Conservation (phyloP, 1,140 invertebrate genomes). For the Reticulitermes speratus region DNA sequence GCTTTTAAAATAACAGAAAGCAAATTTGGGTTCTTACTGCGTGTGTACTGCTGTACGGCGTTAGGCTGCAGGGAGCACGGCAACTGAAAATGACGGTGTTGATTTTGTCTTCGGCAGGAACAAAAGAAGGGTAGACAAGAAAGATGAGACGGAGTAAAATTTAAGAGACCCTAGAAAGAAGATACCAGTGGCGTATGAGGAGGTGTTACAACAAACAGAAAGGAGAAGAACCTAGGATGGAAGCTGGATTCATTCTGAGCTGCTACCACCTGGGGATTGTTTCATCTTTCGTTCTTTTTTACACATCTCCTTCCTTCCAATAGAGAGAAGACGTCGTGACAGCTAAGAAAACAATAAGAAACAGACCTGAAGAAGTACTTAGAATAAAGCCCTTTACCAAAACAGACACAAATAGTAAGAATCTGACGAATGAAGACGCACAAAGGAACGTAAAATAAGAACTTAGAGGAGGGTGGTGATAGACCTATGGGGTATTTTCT, state of each 20-base stretch:
- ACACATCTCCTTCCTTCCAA: too few relatives aligned
- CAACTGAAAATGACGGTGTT: background rate
- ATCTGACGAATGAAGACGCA: too few relatives aligned
- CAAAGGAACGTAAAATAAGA: too few relatives aligned
- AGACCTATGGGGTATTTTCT: too few relatives aligned
- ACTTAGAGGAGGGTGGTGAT: too few relatives aligned
- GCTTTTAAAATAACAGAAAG: constrained; percentile 17
- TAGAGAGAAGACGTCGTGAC: too few relatives aligned
- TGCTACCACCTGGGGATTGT: background rate
- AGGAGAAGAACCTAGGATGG: background rate
- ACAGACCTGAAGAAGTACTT: too few relatives aligned
- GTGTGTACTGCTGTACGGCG: background rate
- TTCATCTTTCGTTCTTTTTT: background rate
- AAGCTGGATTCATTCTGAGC: background rate
- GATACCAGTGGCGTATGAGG: background rate
- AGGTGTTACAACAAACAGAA: background rate
- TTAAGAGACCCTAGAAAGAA: background rate
- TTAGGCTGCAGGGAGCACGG: background rate
- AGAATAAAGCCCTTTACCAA: too few relatives aligned
- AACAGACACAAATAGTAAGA: too few relatives aligned
- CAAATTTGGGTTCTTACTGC: background rate
- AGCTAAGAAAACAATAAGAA: too few relatives aligned
- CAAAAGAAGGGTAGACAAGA: background rate
- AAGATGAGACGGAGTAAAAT: background rate
- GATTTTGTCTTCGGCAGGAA: background rate